Percentiles rank a stretch among this genome's conserved stretches.
Conservation (phyloP, 64 coral and sea anemone species). For the Cladopsammia gracilis region DNA sequence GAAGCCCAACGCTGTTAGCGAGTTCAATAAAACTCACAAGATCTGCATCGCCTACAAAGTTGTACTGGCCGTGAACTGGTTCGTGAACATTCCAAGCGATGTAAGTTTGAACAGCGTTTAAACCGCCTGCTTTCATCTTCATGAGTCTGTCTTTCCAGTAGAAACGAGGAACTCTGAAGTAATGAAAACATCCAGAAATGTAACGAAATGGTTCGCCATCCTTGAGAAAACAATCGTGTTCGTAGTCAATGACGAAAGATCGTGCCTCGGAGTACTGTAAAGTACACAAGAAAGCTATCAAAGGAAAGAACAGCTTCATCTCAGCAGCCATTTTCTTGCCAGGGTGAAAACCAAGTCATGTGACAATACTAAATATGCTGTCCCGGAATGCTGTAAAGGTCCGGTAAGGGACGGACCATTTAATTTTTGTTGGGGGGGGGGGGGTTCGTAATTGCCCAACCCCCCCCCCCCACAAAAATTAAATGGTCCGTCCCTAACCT, state of each 20-base stretch:
- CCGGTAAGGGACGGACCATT: too few relatives aligned
- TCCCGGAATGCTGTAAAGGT: too few relatives aligned
- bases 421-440: too few relatives aligned
- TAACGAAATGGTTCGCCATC: conserved; percentile 91
- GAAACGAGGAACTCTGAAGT: conserved; percentile 75
- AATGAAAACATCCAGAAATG: conserved; percentile 82
- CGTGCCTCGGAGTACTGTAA: neutral
- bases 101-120: conserved; percentile 86
- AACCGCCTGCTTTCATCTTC: conserved; percentile 75
- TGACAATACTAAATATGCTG: too few relatives aligned
- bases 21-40: conserved; percentile 67
- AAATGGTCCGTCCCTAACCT: too few relatives aligned
- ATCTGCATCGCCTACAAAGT: conserved; percentile 82
- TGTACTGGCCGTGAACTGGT: conserved; percentile 65
- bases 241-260: conserved; percentile 84
- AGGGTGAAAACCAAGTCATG: too few relatives aligned
- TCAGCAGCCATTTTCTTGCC: neutral
- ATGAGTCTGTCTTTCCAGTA: conserved; percentile 89
- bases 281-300: neutral
- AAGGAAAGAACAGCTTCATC: neutral
- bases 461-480: too few relatives aligned
- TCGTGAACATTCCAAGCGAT: conserved; percentile 83
- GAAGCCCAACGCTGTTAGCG: conserved; percentile 66
- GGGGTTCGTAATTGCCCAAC: too few relatives aligned
- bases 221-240: conserved; percentile 83